Base-by-base conservation (phyloP, 2,888 invertebrate species). In the Lycia hirtaria region DNA sequence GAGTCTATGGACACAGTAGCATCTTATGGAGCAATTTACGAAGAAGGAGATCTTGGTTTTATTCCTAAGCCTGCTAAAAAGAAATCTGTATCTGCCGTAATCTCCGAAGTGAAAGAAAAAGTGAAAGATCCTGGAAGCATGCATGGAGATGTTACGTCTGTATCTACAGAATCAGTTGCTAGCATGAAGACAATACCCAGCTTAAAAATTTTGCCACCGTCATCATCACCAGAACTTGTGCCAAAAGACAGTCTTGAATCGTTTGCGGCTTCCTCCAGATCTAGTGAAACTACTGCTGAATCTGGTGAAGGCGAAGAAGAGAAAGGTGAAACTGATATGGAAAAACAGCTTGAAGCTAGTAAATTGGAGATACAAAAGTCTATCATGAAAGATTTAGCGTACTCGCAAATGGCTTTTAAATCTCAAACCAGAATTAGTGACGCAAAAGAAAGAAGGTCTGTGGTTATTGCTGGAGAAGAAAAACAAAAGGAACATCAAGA, bases 41-140 rank as follows among this genome's bases (percentile, higher is more conserved):
- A 91, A 44, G 93, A 93, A 63, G 95, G 95, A 9, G 94, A 94
- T 76, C 92, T 95, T 56, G 95, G 95, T 6, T 94, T 95, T 64
- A 85, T 95, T 60, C 95, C 94, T 0, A 94, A 93, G 69, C 68
- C 78, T 14, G 35, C 59, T 17, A 38, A 63, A 12, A 88, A 83
- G 52, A 86, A 80, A 60, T 69, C 82, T 0, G 19, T 59, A 30
- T 67, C 76, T 3, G 50, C 75, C 2, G 57, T 65, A 26, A 6
- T 60, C 4, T 72, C 76, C 1, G n/a, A 56, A 40, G 73, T 81
- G 2, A 75, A 62, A 63, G 76, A 79, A 58, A 56, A 40, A 9
- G 74, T 78, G 40, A 76, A 71, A 47, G 45, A 45, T 10, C 22
- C 45, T 1, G n/a, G n/a, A n/a, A n/a, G n/a, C n/a, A n/a, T 32